phyloP scores from a whole-genome alignment of 2,113 vertebrate genomes.

The Pituophis catenifer region DNA sequence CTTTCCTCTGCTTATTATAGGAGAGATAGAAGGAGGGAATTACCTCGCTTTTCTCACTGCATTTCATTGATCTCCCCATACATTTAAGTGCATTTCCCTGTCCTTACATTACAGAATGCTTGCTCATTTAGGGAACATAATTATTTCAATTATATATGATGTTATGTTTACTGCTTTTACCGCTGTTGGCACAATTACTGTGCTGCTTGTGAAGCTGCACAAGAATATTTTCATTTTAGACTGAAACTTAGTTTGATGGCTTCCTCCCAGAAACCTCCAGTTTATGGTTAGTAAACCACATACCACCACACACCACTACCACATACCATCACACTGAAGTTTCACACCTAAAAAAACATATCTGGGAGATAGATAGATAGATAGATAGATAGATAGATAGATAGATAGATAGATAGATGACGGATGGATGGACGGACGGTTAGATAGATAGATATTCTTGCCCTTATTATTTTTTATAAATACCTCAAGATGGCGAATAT shows the following conservation, averaged over 20 bases:
- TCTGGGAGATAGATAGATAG: too few relatives aligned
- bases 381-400: too few relatives aligned
- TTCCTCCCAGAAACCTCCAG: neutral
- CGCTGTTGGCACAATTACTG: neutral
- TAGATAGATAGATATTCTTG: neutral
- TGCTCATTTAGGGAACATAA: neutral
- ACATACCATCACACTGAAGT: neutral
- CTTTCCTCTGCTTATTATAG: neutral
- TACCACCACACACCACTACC: neutral
- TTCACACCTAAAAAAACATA: too few relatives aligned
- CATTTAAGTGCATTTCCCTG: neutral
- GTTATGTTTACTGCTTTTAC: neutral
- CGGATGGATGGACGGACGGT: rapidly evolving
- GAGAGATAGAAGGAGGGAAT: neutral
- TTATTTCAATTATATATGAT: neutral
- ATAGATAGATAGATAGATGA: too few relatives aligned
- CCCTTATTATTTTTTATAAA: neutral
- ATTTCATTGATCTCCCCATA: neutral
- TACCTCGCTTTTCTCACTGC: neutral
- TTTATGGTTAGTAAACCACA: neutral
- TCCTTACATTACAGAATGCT: neutral
- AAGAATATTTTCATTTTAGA: neutral
- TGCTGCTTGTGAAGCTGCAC: neutral
- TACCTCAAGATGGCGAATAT: neutral
- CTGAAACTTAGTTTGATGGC: neutral